Evolutionary conservation across 2,113 vertebrate species (phyloP).

Genomic region (Suricata suricatta): DNA sequence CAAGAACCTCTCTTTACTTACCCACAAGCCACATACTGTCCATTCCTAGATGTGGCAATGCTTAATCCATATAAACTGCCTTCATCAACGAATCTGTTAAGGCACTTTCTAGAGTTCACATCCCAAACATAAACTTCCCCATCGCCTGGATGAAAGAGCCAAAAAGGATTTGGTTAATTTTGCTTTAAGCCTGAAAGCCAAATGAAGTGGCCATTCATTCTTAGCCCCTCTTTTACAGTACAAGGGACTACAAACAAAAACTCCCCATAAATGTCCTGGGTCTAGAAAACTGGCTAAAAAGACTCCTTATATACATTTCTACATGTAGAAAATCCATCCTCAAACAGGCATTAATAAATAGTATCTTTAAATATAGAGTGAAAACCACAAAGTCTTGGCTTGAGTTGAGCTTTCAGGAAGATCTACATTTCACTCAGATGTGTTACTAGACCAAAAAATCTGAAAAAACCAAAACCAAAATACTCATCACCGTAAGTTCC

Average conservation of each 20-base stretch:
- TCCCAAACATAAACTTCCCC: conserved; percentile 97
- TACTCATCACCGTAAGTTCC: neutral
- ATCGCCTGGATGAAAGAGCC: conserved; percentile 85
- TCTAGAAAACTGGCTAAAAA: conserved; percentile 31
- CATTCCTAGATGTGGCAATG: conserved; percentile 91
- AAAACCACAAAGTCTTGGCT: neutral
- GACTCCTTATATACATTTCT: neutral
- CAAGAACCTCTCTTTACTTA: conserved; percentile 82
- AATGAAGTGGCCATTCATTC: neutral
- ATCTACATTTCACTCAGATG: neutral
- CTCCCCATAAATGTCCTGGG: neutral
- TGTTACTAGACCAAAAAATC: neutral
- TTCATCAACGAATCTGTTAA: conserved; percentile 93
- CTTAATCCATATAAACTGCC: conserved; percentile 91
- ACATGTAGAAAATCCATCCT: neutral
- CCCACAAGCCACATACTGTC: conserved; percentile 95
- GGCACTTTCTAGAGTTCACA: conserved; percentile 90
- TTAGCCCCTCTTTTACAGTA: neutral
- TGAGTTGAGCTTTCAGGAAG: conserved; percentile 18
- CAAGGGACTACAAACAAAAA: neutral
- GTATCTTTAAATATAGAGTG: neutral
- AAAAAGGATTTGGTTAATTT: neutral
- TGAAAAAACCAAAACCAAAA: neutral
- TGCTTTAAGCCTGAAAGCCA: conserved; percentile 19
- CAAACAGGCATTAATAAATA: neutral